Conservation (phyloP, 2,113 vertebrate species). For the Aldabrachelys gigantea region DNA sequence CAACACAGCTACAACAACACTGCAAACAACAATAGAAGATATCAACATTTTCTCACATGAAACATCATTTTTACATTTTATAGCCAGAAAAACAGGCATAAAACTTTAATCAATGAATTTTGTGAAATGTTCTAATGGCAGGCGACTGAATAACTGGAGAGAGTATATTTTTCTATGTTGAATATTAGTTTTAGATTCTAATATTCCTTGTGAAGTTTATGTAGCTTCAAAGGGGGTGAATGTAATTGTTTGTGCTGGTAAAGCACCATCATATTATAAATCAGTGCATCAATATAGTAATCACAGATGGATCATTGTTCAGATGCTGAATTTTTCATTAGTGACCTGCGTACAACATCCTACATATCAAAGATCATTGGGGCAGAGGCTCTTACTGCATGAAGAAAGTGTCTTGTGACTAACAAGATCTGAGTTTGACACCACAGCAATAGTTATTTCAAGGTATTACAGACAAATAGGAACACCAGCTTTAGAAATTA, state of each 20-base stretch:
- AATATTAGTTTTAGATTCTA: background rate
- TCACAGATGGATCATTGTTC: background rate
- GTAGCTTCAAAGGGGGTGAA: background rate
- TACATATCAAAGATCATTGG: background rate
- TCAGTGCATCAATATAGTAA: background rate
- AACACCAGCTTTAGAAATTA: background rate
- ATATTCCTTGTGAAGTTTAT: background rate
- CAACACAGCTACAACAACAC: background rate
- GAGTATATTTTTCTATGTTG: background rate
- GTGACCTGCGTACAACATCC: background rate
- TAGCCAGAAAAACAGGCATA: background rate
- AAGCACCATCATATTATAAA: background rate
- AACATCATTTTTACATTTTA: background rate
- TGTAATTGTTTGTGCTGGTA: background rate
- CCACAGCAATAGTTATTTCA: background rate
- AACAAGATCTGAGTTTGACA: background rate
- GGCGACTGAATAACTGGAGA: background rate
- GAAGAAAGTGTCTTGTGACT: background rate
- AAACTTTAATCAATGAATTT: background rate
- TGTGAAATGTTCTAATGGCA: background rate
- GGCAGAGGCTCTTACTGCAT: background rate
- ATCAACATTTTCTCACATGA: conserved; percentile 1
- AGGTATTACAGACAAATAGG: background rate
- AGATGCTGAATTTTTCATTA: background rate
- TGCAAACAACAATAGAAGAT: background rate